phyloP scores from a whole-genome alignment of 2,113 vertebrate species.

The Montifringilla adamsi region DNA sequence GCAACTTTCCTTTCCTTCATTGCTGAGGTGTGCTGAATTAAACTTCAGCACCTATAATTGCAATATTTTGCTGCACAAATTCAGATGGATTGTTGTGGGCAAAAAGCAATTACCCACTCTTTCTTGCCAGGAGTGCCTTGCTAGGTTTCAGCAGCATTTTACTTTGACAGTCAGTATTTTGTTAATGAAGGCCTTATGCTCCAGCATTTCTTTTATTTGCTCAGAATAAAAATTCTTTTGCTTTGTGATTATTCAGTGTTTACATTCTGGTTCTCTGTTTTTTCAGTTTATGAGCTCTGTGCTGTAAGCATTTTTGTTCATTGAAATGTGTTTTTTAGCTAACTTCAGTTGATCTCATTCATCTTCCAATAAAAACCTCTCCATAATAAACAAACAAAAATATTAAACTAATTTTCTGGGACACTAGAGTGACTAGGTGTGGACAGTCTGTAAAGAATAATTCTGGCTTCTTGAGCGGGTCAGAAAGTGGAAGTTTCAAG shows the following conservation, averaged over 20 bases:
- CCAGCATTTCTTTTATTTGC: background rate
- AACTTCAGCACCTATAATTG: background rate
- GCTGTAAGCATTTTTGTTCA: background rate
- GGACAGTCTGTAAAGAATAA: background rate
- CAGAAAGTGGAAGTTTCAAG: background rate
- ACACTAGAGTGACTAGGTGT: background rate
- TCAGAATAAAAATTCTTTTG: constrained; percentile 24
- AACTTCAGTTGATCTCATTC: background rate
- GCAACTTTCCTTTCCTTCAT: background rate
- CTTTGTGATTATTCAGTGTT: constrained; percentile 1
- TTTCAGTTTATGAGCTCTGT: background rate
- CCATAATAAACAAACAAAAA: background rate
- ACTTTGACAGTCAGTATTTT: background rate
- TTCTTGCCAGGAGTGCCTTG: background rate
- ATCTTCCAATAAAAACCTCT: background rate
- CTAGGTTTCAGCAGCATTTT: background rate
- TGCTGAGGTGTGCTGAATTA: background rate
- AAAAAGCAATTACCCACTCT: background rate
- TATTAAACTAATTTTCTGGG: background rate
- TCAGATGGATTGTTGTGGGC: background rate
- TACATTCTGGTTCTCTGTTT: background rate
- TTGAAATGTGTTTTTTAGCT: background rate
- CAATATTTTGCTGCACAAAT: background rate
- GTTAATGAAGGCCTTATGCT: constrained; percentile 15
- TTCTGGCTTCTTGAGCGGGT: background rate